Evolutionary conservation across 1,140 invertebrate species (phyloP).

Genomic region (Megalopta genalis): DNA sequence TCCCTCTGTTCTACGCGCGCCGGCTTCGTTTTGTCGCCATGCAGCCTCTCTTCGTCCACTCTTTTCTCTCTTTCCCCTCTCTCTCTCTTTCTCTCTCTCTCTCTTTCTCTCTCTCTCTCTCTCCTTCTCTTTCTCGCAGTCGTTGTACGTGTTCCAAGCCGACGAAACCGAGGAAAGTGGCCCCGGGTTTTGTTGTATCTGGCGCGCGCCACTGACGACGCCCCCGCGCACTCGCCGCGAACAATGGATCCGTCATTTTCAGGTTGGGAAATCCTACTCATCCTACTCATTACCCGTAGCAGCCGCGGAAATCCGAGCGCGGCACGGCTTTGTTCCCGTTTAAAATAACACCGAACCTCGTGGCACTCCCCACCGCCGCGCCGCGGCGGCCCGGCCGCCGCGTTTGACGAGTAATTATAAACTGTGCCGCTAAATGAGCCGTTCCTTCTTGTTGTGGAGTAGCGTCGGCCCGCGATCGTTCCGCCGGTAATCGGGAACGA

Average conservation of each 20-base stretch:
- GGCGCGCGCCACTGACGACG: not conserved
- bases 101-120: too few species aligned
- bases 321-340: slow-evolving; percentile 36
- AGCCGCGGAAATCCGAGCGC: slow-evolving; percentile 22
- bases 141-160: slow-evolving; percentile 11
- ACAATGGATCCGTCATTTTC: slow-evolving; percentile 63
- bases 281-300: slow-evolving; percentile 50
- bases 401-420: slow-evolving; percentile 37
- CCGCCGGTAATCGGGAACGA: not conserved
- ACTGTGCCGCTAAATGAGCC: not conserved
- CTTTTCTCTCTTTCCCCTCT: not conserved
- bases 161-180: slow-evolving; percentile 15
- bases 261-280: slow-evolving; percentile 37
- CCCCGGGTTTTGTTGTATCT: slow-evolving; percentile 24
- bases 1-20: not conserved
- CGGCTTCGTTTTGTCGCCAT: not conserved
- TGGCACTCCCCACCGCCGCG: not conserved
- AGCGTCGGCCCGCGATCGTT: not conserved
- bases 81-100: not conserved
- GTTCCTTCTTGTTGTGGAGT: not conserved
- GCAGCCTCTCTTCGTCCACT: not conserved
- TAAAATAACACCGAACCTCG: slow-evolving; percentile 30
- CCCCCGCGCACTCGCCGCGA: slow-evolving; percentile 12
- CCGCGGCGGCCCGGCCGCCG: not conserved
- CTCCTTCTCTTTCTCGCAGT: not conserved